Base-by-base conservation (phyloP, 2,797 vertebrate genomes). In the Thunnus albacares region DNA sequence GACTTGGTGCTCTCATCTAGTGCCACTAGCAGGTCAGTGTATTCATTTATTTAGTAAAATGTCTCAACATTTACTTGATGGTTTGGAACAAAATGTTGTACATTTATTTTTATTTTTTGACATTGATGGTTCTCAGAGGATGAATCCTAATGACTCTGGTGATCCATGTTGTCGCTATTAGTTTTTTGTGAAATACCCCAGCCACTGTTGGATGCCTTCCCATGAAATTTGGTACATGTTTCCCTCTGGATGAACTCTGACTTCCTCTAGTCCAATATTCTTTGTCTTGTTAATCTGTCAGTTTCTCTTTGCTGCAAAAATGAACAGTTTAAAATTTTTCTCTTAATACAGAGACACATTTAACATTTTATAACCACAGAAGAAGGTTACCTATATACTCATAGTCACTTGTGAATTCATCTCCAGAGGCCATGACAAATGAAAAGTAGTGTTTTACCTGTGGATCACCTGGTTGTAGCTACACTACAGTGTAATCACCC, bases 381-480 rank as follows among this genome's bases (percentile, higher is more conserved):
- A 43, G 13, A 43, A 7, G 15, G 45, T 18, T 47, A 8, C 47
- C 18, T 51, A 51, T 51, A 20, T 51, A 51, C 18, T 8, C 18
- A 15, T 47, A 47, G 15, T 47, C 30, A 26, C 74, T 74, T 71
- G n/a, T 67, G 14, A 69, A 76, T 22, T 53, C 35, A 45, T 47
- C 45, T 47, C 18, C 13, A 8, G 22, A 65, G 56, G 33, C 55
- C 52, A 5, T 62, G 59, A 62, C 43, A 47, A 45, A 62, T 58
- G 33, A 43, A 24, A 61, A 58, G 63, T 15, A 38, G 43, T 70
- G 26, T 58, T 66, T 75, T 58, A 51, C 71, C 33, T 61, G 38
- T 33, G 18, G 17, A 67, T 75, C 66, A 79, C 58, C 75, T 83
- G 77, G 47, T 74, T 76, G 62, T 70, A 51, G 24, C 57, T 15